phyloP scores from a whole-genome alignment of 2,113 vertebrate genomes.

The Gallinago media region DNA sequence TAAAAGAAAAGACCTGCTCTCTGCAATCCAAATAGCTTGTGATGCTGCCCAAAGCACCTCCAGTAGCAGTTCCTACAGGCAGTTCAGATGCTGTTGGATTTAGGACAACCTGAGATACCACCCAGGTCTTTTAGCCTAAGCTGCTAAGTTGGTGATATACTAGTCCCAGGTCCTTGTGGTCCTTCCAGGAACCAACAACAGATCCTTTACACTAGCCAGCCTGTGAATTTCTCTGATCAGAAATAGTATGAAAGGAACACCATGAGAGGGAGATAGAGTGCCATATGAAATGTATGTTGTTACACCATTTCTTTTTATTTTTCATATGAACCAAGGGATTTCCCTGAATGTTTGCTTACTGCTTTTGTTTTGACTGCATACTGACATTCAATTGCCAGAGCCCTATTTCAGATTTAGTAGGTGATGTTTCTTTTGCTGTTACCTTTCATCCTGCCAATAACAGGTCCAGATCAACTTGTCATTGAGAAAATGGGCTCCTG shows the following conservation, averaged over 20 bases:
- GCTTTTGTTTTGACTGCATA: not conserved
- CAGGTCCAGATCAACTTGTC: not conserved
- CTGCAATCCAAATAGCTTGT: not conserved
- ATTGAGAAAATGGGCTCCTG: not conserved
- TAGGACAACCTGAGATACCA: not conserved
- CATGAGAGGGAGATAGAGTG: slow-evolving; percentile 40
- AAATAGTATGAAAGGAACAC: not conserved
- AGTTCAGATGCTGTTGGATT: not conserved
- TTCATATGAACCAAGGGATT: not conserved
- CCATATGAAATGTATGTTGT: not conserved
- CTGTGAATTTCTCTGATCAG: not conserved
- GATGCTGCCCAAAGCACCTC: not conserved
- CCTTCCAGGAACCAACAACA: not conserved
- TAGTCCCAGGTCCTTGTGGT: not conserved
- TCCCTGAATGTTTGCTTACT: not conserved
- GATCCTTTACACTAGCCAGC: not conserved
- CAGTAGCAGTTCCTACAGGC: not conserved
- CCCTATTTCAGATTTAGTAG: not conserved
- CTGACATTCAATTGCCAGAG: not conserved
- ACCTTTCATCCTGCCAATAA: not conserved
- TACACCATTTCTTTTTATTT: not conserved
- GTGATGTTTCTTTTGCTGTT: not conserved
- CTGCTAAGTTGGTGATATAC: not conserved
- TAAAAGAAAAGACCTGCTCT: not conserved
- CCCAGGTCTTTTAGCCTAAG: not conserved